Percentiles rank a stretch among this genome's conserved stretches.
Conservation (phyloP, 2,113 vertebrate genomes). For the Lagenorhynchus albirostris region DNA sequence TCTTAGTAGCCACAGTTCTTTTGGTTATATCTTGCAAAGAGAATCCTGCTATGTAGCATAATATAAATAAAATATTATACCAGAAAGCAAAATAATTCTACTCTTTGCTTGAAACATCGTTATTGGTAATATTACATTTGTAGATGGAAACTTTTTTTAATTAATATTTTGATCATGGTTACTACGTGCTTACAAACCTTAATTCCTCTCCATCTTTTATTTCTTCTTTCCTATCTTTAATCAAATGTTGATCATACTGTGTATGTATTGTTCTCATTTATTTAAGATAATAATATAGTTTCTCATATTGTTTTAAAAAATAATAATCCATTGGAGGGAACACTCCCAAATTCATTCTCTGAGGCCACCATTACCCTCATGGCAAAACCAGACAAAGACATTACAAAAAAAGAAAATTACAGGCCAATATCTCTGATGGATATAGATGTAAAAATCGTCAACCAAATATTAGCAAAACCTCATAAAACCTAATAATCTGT, state of each 20-base stretch:
- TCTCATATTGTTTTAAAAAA: background rate
- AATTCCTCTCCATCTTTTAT: background rate
- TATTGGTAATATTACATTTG: background rate
- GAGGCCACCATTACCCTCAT: background rate
- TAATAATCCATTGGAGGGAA: background rate
- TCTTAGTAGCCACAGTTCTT: background rate
- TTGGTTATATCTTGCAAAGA: background rate
- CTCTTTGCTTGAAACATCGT: background rate
- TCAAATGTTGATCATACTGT: background rate
- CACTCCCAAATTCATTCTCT: background rate
- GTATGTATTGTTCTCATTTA: background rate
- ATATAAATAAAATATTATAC: background rate
- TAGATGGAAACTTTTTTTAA: background rate
- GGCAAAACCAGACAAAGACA: background rate
- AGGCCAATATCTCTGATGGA: background rate
- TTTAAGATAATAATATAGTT: background rate
- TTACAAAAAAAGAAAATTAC: background rate
- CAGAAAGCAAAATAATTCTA: background rate
- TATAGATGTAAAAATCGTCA: background rate
- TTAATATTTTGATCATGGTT: background rate
- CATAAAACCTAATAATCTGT: background rate
- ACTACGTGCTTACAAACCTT: background rate
- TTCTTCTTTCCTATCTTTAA: background rate
- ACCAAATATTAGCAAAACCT: background rate
- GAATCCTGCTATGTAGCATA: background rate